These are phyloP conservation scores for Drosophila gunungcola DNA, from an alignment of 1,140 invertebrate species.

Conservation along the genomic window DNA sequence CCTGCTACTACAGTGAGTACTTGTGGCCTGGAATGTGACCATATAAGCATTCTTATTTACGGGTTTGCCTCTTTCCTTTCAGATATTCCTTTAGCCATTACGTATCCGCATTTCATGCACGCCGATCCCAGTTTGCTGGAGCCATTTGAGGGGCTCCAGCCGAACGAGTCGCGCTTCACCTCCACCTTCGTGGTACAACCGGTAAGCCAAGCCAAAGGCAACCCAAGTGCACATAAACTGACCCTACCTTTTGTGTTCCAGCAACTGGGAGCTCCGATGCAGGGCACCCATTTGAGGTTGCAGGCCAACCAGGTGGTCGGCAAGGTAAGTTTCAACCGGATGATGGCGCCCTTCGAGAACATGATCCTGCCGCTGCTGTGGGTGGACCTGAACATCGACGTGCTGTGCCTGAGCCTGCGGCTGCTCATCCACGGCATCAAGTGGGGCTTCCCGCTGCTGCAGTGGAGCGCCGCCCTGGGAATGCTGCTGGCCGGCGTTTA, in stretches of 20 bases:
- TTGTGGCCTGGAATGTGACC: accelerated
- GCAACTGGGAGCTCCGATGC: slow-evolving; percentile 87
- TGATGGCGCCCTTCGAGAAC: slow-evolving; percentile 86
- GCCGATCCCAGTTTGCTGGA: slow-evolving; percentile 88
- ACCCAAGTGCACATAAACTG: background rate
- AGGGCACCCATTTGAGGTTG: slow-evolving; percentile 86
- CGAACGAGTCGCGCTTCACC: slow-evolving; percentile 86
- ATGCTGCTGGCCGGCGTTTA: slow-evolving; percentile 80
- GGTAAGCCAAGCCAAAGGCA: slow-evolving; percentile 81
- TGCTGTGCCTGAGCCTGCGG: slow-evolving; percentile 66
- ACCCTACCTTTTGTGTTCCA: slow-evolving; percentile 53
- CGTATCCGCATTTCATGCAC: slow-evolving; percentile 92
- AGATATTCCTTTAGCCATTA: slow-evolving; percentile 90
- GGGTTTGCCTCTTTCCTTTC: background rate
- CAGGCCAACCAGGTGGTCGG: slow-evolving; percentile 89
- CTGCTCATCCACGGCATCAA: slow-evolving; percentile 74
- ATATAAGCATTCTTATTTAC: background rate
- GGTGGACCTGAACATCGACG: slow-evolving; percentile 86
- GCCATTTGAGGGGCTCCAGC: slow-evolving; percentile 88
- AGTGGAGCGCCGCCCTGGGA: slow-evolving; percentile 78
- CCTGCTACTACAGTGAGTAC: slow-evolving; percentile 90
- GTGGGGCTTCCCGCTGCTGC: slow-evolving; percentile 74
- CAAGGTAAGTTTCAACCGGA: slow-evolving; percentile 86
- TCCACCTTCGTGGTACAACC: slow-evolving; percentile 86
- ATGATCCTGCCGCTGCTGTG: slow-evolving; percentile 88